Conservation (phyloP, 2,888 invertebrate genomes). For the Amblyjoppa fuscipennis region DNA sequence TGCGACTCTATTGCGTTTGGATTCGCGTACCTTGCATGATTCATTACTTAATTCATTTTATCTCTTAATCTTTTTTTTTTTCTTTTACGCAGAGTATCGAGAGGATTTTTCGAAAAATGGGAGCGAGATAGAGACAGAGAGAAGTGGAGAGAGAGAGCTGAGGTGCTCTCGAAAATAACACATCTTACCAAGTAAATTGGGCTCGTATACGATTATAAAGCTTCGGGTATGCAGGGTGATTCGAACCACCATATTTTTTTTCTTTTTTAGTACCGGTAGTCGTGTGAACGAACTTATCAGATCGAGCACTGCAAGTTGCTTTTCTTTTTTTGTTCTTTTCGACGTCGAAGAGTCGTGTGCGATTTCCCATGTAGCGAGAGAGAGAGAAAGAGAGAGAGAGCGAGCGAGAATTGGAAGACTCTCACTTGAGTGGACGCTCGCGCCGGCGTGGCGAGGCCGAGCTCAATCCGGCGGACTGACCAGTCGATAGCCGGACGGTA, state of each 20-base stretch:
- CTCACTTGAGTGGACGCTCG: constrained; percentile 18
- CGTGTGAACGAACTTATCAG: constrained; percentile 32
- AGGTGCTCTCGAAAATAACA: constrained; percentile 34
- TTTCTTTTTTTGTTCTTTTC: constrained; percentile 29
- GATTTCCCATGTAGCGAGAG: constrained; percentile 41
- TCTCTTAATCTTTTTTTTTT: constrained; percentile 14
- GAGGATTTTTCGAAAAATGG: background rate
- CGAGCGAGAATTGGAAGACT: constrained; percentile 53
- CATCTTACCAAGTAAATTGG: constrained; percentile 55
- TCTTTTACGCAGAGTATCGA: constrained; percentile 30
- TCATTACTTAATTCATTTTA: background rate
- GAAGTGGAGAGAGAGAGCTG: constrained; percentile 5
- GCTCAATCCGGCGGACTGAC: constrained; percentile 80
- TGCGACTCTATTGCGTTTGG: constrained; percentile 26
- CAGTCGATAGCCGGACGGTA: constrained; percentile 78
- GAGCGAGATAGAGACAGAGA: constrained; percentile 8
- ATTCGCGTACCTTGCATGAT: constrained; percentile 24
- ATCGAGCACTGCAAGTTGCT: constrained; percentile 34
- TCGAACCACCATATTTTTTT: constrained; percentile 34
- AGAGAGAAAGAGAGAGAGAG: background rate
- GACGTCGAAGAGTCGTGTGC: constrained; percentile 32
- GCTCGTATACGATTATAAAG: constrained; percentile 66
- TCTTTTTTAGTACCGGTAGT: constrained; percentile 44
- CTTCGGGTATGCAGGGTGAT: constrained; percentile 53
- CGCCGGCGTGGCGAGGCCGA: constrained; percentile 3